A percentile compares a stretch with the other conserved stretches of the same genome.
These are phyloP conservation scores for Pterocles burchelli DNA, from an alignment of 2,113 vertebrate genomes.

Conservation along the genomic window DNA sequence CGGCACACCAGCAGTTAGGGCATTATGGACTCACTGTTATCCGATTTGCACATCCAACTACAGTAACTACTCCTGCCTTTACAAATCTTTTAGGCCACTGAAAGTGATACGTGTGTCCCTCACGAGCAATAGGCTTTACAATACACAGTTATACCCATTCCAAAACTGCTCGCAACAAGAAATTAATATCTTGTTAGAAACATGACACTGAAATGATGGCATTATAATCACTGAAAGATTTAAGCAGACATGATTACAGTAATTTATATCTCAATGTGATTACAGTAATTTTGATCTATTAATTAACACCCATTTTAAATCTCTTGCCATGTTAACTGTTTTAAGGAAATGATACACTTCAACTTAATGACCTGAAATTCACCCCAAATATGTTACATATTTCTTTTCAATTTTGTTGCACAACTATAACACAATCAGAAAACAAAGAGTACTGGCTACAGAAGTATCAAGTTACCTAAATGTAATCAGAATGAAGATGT, in stretches of 20 bases:
- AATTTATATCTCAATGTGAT: constrained; percentile 36
- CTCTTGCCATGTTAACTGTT: constrained; percentile 21
- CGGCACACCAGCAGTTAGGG: not conserved
- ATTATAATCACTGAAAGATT: constrained; percentile 20
- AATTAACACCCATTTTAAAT: constrained; percentile 34
- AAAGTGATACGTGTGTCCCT: not conserved
- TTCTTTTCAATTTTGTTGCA: not conserved
- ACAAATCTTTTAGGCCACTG: not conserved
- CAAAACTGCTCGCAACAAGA: not conserved
- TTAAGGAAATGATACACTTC: constrained; percentile 6
- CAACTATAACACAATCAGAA: not conserved
- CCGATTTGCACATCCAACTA: not conserved
- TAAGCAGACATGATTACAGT: constrained; percentile 30
- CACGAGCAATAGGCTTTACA: not conserved
- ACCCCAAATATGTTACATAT: not conserved
- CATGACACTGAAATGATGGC: not conserved
- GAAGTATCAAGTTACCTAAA: not conserved
- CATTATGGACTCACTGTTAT: not conserved
- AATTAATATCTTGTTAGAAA: constrained; percentile 16
- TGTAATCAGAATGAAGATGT: not conserved
- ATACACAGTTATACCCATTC: not conserved
- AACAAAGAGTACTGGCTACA: not conserved
- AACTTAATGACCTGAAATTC: not conserved
- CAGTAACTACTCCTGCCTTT: not conserved
- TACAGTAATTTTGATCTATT: constrained; percentile 45